phyloP scores from a whole-genome alignment of 2,113 vertebrate species.

The Brienomyrus longianalis region DNA sequence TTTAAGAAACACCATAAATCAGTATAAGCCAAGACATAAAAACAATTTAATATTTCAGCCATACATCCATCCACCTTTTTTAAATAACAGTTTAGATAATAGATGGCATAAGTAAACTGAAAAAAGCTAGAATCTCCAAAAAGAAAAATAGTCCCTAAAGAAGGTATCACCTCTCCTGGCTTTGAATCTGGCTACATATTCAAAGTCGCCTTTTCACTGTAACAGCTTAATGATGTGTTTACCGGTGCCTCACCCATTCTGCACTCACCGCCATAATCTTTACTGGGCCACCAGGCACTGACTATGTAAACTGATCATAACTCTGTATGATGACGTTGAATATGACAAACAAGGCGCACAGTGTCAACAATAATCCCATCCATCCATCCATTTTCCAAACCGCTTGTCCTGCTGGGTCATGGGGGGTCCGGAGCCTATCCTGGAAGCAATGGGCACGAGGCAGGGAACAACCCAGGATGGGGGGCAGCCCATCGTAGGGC shows the following conservation, averaged over 20 bases:
- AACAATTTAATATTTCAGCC: background rate
- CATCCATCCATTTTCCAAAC: too few relatives aligned
- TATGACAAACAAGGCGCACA: background rate
- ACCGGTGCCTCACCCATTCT: background rate
- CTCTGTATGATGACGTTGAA: background rate
- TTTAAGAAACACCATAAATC: background rate
- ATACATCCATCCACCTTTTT: background rate
- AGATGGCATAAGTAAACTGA: background rate
- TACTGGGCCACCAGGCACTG: background rate
- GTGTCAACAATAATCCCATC: background rate
- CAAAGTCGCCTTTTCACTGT: background rate
- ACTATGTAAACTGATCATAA: background rate
- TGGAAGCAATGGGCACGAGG: too few relatives aligned
- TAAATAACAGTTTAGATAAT: background rate
- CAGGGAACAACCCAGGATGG: too few relatives aligned
- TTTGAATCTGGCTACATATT: background rate
- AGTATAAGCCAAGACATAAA: background rate
- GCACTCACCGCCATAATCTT: background rate
- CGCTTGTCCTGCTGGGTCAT: too few relatives aligned
- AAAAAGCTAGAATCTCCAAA: background rate
- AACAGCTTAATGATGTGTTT: background rate
- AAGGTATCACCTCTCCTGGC: background rate
- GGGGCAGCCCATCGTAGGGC: too few relatives aligned
- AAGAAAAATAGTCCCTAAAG: background rate
- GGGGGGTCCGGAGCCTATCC: too few relatives aligned